phyloP scores from a whole-genome alignment of 2,113 vertebrate species.

The Nesogale talazaci region DNA sequence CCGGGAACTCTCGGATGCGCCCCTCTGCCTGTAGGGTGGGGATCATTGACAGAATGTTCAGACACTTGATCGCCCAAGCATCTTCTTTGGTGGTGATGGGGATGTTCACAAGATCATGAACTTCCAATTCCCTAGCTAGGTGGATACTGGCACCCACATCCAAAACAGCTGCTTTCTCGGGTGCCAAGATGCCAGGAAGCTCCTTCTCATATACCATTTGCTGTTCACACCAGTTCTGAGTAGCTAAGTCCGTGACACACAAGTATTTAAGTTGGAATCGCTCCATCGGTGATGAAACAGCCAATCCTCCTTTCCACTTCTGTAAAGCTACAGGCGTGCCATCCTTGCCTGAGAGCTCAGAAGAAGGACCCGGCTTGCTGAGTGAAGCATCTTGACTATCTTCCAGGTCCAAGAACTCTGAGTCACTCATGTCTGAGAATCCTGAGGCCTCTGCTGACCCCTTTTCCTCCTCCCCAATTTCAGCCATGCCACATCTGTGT shows the following conservation, averaged over 20 bases:
- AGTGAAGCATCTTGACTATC: constrained; percentile 34
- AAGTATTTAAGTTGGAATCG: constrained; percentile 81
- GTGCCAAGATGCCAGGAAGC: constrained; percentile 71
- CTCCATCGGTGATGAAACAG: constrained; percentile 79
- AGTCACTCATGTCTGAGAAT: constrained; percentile 83
- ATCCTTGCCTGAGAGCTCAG: constrained; percentile 12
- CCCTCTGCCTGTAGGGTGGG: constrained; percentile 83
- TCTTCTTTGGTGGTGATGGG: constrained; percentile 81
- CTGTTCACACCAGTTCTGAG: constrained; percentile 89
- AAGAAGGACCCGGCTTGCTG: constrained; percentile 56
- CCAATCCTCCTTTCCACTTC: constrained; percentile 41
- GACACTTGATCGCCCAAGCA: constrained; percentile 84
- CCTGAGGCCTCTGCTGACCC: constrained; percentile 59
- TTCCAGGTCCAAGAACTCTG: constrained; percentile 76
- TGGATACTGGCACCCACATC: constrained; percentile 84
- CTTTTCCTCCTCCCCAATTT: constrained; percentile 48
- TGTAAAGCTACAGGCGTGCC: neutral
- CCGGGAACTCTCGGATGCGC: constrained; percentile 85
- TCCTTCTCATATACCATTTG: constrained; percentile 83
- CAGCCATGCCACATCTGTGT: constrained; percentile 63
- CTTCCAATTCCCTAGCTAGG: constrained; percentile 87
- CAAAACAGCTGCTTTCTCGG: constrained; percentile 76
- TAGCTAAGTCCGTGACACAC: constrained; percentile 84
- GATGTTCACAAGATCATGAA: constrained; percentile 83
- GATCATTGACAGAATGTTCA: constrained; percentile 85